A percentile compares a stretch with the other conserved stretches of the same genome.
Conservation (phyloP, 2,888 invertebrate genomes). For the Andrena minutula region DNA sequence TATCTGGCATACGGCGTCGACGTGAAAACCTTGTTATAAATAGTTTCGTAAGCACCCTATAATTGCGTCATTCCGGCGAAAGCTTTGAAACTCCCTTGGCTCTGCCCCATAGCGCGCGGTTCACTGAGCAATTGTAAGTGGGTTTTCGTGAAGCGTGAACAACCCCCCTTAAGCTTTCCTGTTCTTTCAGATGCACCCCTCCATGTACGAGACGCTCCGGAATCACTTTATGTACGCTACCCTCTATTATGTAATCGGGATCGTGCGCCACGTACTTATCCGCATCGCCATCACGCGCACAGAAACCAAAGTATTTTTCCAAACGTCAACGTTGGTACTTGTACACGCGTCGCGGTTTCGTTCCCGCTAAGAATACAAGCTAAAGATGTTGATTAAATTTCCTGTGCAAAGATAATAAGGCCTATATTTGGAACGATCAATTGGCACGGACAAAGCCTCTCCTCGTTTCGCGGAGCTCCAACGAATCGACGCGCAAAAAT, state of each 20-base stretch:
- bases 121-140: conserved; percentile 63
- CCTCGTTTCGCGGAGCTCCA: conserved; percentile 23
- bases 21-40: conserved; percentile 37
- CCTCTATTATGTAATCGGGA: conserved; percentile 23
- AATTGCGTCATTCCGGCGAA: conserved; percentile 53
- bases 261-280: conserved; percentile 4
- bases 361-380: conserved; percentile 46
- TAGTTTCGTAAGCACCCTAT: conserved; percentile 40
- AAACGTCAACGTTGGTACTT: background rate
- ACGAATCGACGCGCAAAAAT: conserved; percentile 13
- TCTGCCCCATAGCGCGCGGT: conserved; percentile 40
- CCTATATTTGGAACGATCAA: conserved; percentile 43
- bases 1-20: conserved; percentile 23
- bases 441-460: conserved; percentile 24
- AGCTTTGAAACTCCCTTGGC: conserved; percentile 62
- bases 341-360: conserved; percentile 40
- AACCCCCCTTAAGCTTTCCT: conserved; percentile 55
- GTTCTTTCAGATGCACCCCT: conserved; percentile 63
- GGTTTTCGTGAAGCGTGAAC: conserved; percentile 66
- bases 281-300: background rate
- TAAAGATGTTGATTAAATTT: conserved; percentile 58
- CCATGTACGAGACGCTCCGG: conserved; percentile 23
- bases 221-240: conserved; percentile 35
- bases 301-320: conserved; percentile 10
- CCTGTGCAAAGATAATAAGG: conserved; percentile 53